Base-by-base conservation (phyloP, 2,113 vertebrate genomes). In the Cynocephalus volans region DNA sequence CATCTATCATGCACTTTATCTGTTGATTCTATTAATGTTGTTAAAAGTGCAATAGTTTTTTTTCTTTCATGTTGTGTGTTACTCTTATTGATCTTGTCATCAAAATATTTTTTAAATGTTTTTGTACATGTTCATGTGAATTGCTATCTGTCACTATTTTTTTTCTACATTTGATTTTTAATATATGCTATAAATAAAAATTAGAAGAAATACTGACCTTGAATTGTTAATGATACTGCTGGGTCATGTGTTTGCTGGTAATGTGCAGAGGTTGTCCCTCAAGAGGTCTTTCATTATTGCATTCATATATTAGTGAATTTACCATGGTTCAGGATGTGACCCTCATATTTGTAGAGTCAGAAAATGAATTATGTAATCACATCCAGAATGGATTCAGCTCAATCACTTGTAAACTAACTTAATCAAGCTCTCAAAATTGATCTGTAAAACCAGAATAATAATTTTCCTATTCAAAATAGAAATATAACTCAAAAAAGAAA, bases 341-440 rank as follows among this genome's bases (percentile, higher is more conserved):
- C 19, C 24, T 96, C 11, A 41, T 45, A 41, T 89, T 95, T 86
- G 33, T 15, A 88, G 85, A 33, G 64, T 84, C n/a, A 92, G 45
- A 81, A 82, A 91, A 58, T 24, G 76, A 28, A 86, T 67, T 67
- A 18, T 36, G 45, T 80, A 62, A 76, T 93, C 62, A 77, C 8
- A 70, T 14, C 9, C 41, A 86, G 36, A 93, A 56, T 58, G 18
- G 11, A 58, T 86, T 11, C 17, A 56, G 69, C 33, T 54, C 19
- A 41, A 41, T 88, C 24, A 81, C 28, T 62, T 96, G 41, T 67
- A 18, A 92, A 76, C 60, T 64, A 58, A 87, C 2, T 67, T 94
- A 97, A 48, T 87, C n/a, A 56, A 79, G 18, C 4, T 72, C 50
- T 95, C 41, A 58, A 36, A 88, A 80, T 58, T n/a, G 8, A 93